Evolutionary conservation across 2,113 vertebrate species (phyloP).

Genomic region (Hepsetus odoe): DNA sequence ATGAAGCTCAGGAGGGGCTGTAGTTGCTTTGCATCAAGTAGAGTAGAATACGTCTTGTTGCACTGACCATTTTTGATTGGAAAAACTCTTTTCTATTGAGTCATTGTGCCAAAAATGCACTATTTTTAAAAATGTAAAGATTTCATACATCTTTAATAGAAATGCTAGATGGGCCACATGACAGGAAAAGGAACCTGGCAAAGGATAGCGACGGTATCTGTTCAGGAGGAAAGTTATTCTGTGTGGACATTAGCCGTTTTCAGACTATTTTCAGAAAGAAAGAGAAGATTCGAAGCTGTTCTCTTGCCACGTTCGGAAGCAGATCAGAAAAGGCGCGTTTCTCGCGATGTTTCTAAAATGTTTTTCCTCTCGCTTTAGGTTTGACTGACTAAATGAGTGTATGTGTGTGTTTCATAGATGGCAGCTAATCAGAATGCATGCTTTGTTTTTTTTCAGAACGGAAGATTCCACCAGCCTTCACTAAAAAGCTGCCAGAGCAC

Average conservation of each 20-base stretch:
- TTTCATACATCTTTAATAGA: constrained; percentile 79
- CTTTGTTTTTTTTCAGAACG: constrained; percentile 78
- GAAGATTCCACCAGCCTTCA: constrained; percentile 89
- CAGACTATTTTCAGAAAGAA: constrained; percentile 83
- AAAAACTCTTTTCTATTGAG: background rate
- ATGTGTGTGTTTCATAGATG: constrained; percentile 1
- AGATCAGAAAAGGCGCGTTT: constrained; percentile 83
- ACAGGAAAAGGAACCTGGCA: constrained; percentile 88
- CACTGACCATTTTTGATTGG: constrained; percentile 77
- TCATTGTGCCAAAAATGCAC: background rate
- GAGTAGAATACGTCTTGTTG: constrained; percentile 86
- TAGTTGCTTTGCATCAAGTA: constrained; percentile 85
- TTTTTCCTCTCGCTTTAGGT: constrained; percentile 27
- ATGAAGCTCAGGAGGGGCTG: constrained; percentile 84
- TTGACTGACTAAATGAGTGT: background rate
- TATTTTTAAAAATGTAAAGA: constrained; percentile 81
- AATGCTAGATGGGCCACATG: constrained; percentile 90
- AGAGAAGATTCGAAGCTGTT: constrained; percentile 85
- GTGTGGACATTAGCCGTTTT: constrained; percentile 81
- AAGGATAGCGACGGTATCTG: constrained; percentile 90
- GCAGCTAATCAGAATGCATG: background rate
- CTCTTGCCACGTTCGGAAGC: constrained; percentile 86
- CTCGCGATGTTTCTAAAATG: constrained; percentile 87
- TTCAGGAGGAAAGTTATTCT: constrained; percentile 83
- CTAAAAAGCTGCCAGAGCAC: constrained; percentile 86